These are phyloP conservation scores for Pterocles orientalis DNA, from an alignment of 2,113 vertebrate species.

Conservation along the genomic window DNA sequence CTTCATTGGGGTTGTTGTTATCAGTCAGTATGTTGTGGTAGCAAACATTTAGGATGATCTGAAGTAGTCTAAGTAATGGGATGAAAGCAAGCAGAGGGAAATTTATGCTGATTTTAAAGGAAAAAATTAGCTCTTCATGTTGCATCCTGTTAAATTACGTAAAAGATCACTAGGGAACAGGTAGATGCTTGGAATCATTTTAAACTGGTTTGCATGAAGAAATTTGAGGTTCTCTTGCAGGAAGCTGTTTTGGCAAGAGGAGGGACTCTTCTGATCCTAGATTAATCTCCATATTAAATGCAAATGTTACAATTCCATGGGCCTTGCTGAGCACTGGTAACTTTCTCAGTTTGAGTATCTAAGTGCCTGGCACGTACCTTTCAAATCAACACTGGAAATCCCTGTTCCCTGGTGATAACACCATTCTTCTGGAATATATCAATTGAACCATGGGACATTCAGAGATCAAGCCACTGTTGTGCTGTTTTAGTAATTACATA, in stretches of 20 bases:
- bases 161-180: not conserved
- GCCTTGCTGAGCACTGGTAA: not conserved
- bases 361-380: not conserved
- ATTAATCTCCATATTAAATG: not conserved
- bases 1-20: not conserved
- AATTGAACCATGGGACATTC: not conserved
- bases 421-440: not conserved
- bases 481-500: not conserved
- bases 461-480: not conserved
- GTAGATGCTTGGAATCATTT: not conserved
- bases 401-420: not conserved
- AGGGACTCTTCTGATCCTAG: not conserved
- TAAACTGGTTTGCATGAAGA: not conserved
- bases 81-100: not conserved
- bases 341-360: not conserved
- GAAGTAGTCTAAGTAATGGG: not conserved
- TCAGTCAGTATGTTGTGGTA: not conserved
- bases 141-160: not conserved
- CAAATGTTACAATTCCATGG: not conserved
- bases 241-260: not conserved
- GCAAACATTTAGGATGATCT: not conserved
- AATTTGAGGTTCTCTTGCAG: not conserved
- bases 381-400: not conserved
- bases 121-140: not conserved
- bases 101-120: not conserved